These are phyloP conservation scores for Montifringilla adamsi DNA, from an alignment of 2,113 vertebrate species.

Conservation along the genomic window DNA sequence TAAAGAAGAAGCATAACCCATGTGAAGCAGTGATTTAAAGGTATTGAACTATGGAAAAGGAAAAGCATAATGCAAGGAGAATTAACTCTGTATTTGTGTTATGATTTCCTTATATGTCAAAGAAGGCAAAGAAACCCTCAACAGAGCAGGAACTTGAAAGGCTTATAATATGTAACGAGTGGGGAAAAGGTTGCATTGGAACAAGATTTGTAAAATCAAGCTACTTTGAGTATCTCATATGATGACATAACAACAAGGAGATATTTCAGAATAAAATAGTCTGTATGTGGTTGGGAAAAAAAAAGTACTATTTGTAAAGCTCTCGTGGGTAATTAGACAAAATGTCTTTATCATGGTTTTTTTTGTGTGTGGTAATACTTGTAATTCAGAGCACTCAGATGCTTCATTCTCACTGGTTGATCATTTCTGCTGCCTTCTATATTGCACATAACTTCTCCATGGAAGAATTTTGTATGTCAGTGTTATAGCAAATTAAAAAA, in stretches of 20 bases:
- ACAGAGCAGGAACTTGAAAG: not conserved
- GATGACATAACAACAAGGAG: not conserved
- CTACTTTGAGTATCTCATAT: accelerated
- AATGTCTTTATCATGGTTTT: not conserved
- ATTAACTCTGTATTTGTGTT: not conserved
- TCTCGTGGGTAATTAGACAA: not conserved
- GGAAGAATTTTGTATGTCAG: not conserved
- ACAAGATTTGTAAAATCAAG: not conserved
- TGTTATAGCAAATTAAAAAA: not conserved
- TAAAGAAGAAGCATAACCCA: not conserved
- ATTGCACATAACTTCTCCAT: not conserved
- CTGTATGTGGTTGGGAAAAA: accelerated
- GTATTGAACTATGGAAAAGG: not conserved
- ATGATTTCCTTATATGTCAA: not conserved
- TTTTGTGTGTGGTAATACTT: not conserved
- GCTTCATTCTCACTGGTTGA: not conserved
- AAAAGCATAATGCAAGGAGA: not conserved
- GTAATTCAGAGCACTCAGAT: not conserved
- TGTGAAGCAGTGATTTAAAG: not conserved
- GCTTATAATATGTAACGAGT: accelerated
- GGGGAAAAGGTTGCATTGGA: not conserved
- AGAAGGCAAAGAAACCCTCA: not conserved
- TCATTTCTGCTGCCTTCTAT: not conserved
- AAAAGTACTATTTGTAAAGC: not conserved
- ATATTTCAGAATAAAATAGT: not conserved